A percentile compares a stretch with the other conserved stretches of the same genome.
phyloP scores from a whole-genome alignment of 2,113 vertebrate species.

The Scytalopus superciliaris region DNA sequence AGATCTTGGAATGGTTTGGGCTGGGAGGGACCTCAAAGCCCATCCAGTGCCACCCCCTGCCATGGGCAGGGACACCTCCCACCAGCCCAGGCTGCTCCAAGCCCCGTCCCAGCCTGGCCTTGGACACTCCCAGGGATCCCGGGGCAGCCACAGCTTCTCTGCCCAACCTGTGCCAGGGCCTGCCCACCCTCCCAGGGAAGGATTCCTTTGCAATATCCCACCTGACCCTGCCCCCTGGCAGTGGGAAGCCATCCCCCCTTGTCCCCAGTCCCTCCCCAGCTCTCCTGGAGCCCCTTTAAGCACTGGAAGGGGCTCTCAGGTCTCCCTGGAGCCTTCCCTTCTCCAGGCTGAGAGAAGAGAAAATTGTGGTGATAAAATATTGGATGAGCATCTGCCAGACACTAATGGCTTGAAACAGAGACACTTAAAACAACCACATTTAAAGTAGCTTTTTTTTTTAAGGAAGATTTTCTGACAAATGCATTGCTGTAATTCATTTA shows the following conservation, averaged over 20 bases:
- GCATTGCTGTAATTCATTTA: not conserved
- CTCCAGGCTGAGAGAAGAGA: not conserved
- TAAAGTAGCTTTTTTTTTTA: not conserved
- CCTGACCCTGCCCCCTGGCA: not conserved
- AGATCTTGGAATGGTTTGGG: not conserved
- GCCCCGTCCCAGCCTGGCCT: not conserved
- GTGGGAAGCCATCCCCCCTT: not conserved
- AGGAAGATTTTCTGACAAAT: not conserved
- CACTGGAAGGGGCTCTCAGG: not conserved
- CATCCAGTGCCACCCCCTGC: not conserved
- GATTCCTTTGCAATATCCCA: not conserved
- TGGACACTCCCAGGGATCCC: not conserved
- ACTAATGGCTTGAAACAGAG: not conserved
- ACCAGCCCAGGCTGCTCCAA: not conserved
- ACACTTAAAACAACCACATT: fast-evolving
- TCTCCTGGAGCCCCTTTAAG: not conserved
- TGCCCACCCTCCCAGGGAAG: no score
- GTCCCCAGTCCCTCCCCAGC: not conserved
- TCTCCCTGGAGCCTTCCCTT: not conserved
- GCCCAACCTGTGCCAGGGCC: no score
- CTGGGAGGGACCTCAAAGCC: not conserved
- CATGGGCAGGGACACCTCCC: not conserved
- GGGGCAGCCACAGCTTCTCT: no score
- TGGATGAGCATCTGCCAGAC: not conserved
- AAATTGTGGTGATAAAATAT: not conserved